These are phyloP conservation scores for Beris morrisii DNA, from an alignment of 2,888 invertebrate species.

Conservation along the genomic window DNA sequence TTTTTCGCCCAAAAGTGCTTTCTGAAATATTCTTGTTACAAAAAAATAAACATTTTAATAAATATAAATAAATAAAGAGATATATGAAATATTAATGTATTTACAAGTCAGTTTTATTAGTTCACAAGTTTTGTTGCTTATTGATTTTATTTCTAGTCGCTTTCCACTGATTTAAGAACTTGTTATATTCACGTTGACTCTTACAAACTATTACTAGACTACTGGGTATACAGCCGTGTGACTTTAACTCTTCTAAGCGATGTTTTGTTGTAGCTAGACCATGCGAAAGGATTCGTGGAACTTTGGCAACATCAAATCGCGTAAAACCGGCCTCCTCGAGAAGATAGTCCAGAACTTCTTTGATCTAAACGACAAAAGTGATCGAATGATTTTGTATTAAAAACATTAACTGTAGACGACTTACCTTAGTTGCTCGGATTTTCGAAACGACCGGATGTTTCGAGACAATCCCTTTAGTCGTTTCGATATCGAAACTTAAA, in stretches of 20 bases:
- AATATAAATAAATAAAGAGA: too few relatives aligned
- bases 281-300: constrained; percentile 61
- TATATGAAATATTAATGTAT: too few relatives aligned
- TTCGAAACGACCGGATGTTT: constrained; percentile 60
- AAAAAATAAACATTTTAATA: too few relatives aligned
- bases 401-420: not conserved
- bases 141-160: constrained; percentile 12
- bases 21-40: too few relatives aligned
- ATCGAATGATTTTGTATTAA: too few relatives aligned
- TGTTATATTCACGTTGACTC: constrained; percentile 61
- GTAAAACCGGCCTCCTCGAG: constrained; percentile 59
- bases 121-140: constrained; percentile 1
- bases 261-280: constrained; percentile 61
- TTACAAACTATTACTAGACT: constrained; percentile 62
- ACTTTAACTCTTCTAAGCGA: constrained; percentile 59
- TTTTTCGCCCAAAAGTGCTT: too few relatives aligned
- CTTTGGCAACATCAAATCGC: constrained; percentile 59
- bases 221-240: constrained; percentile 57
- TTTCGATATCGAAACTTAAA: constrained; percentile 57
- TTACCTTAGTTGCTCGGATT: constrained; percentile 62
- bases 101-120: too few relatives aligned
- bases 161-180: constrained; percentile 56
- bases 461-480: constrained; percentile 58
- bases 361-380: constrained; percentile 54
- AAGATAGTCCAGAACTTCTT: constrained; percentile 63